Evolutionary conservation across 2,113 vertebrate genomes (phyloP).

Genomic region (Aegotheles bennettii): DNA sequence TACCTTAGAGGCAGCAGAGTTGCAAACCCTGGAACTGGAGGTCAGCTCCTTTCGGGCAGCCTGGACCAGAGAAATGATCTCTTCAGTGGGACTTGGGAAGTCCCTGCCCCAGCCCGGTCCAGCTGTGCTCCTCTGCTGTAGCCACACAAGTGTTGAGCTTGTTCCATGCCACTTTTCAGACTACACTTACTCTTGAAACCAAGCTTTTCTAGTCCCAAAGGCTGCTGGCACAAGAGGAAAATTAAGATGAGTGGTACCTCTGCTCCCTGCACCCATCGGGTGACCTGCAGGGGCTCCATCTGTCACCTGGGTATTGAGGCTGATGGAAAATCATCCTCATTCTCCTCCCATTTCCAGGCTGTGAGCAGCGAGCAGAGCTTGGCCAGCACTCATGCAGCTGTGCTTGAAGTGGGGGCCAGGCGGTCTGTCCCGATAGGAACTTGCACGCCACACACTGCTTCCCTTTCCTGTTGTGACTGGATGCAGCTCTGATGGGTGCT

Average conservation of each 20-base stretch:
- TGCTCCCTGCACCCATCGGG: neutral
- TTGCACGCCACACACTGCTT: neutral
- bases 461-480: neutral
- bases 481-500: neutral
- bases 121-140: neutral
- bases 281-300: neutral
- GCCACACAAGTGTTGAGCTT: neutral
- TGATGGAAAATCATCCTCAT: neutral
- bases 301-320: neutral
- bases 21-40: no score
- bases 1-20: neutral
- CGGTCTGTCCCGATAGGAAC: neutral
- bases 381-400: neutral
- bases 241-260: rapidly evolving
- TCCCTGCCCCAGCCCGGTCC: neutral
- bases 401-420: neutral
- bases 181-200: rapidly evolving
- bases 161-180: neutral
- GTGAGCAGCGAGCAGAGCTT: neutral
- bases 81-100: neutral
- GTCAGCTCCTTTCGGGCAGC: neutral
- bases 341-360: neutral
- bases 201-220: neutral
- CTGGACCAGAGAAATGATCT: neutral
- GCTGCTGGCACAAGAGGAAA: neutral